Conservation (phyloP, 92 coral and sea anemone genomes). For the Pocillopora grandis region DNA sequence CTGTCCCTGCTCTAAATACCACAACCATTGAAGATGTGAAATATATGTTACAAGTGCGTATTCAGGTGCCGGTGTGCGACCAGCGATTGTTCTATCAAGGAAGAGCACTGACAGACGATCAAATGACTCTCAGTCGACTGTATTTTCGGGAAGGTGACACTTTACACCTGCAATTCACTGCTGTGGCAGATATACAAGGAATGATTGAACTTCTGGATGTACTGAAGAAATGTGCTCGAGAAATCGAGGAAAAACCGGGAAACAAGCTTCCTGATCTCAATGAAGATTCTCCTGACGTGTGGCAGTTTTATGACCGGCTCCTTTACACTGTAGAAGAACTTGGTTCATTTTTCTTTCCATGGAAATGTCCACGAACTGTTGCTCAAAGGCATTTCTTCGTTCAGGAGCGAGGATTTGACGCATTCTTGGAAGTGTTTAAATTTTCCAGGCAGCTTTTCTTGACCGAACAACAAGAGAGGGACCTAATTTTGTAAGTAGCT, state of each 20-base stretch:
- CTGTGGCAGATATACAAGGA: conserved; percentile 52
- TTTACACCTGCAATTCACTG: conserved; percentile 52
- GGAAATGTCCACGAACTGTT: conserved; percentile 60
- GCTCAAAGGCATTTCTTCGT: conserved; percentile 82
- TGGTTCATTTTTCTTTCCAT: conserved; percentile 50
- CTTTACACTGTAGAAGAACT: conserved; percentile 15
- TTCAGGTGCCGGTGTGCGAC: conserved; percentile 74
- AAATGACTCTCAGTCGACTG: conserved; percentile 39
- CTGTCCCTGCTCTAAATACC: conserved; percentile 15
- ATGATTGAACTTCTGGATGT: conserved; percentile 37
- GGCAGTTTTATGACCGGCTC: conserved; percentile 1
- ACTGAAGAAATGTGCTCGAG: conserved; percentile 48
- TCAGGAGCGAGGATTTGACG: conserved; percentile 81
- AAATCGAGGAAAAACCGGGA: conserved; percentile 22
- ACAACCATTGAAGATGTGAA: conserved; percentile 48
- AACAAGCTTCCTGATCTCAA: conserved; percentile 16
- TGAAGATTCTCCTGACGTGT: neutral
- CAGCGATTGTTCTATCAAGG: conserved; percentile 62
- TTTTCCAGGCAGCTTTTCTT: conserved; percentile 43
- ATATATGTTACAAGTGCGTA: conserved; percentile 45
- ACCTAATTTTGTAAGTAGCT: neutral
- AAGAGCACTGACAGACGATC: conserved; percentile 48
- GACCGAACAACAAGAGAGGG: neutral
- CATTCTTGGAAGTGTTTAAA: conserved; percentile 56
- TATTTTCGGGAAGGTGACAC: conserved; percentile 72